Evolutionary conservation across 2,888 invertebrate species (phyloP).

Genomic region (Ennomos fuscantarius): DNA sequence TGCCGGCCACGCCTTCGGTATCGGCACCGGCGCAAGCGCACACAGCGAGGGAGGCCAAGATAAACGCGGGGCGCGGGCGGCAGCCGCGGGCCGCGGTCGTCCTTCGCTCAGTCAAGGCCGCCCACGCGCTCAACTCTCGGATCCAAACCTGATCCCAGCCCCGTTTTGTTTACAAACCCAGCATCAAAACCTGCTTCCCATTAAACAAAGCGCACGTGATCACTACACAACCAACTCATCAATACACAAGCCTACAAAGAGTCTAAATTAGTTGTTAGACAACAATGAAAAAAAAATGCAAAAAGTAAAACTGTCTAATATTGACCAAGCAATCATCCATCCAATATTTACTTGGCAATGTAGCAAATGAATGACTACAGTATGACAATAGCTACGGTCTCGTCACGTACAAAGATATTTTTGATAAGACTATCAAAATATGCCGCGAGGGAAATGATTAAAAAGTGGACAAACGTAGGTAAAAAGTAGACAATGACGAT

Average conservation of each 20-base stretch:
- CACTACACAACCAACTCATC: slow-evolving; percentile 5
- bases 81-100: slow-evolving; percentile 43
- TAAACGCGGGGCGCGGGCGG: slow-evolving; percentile 35
- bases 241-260: slow-evolving; percentile 3
- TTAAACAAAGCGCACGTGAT: slow-evolving; percentile 32
- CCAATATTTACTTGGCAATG: slow-evolving; percentile 21
- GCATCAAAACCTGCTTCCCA: slow-evolving; percentile 53
- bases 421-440: slow-evolving; percentile 19
- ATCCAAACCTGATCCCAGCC: slow-evolving; percentile 61
- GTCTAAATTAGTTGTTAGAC: slow-evolving; percentile 4
- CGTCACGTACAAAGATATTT: slow-evolving; percentile 33
- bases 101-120: slow-evolving; percentile 79
- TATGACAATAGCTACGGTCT: too few relatives aligned
- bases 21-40: slow-evolving; percentile 55
- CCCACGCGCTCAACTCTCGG: slow-evolving; percentile 63
- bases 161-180: slow-evolving; percentile 62
- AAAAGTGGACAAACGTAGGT: slow-evolving; percentile 3
- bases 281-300: slow-evolving; percentile 16
- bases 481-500: slow-evolving; percentile 22
- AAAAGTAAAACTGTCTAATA: slow-evolving; percentile 22
- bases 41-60: slow-evolving; percentile 35
- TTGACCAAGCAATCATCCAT: slow-evolving; percentile 11
- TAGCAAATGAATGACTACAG: slow-evolving; percentile 23
- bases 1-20: slow-evolving; percentile 59
- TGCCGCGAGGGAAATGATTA: slow-evolving; percentile 11